Conservation (phyloP, 2,888 invertebrate species). For the Dichetophora obliterata region DNA sequence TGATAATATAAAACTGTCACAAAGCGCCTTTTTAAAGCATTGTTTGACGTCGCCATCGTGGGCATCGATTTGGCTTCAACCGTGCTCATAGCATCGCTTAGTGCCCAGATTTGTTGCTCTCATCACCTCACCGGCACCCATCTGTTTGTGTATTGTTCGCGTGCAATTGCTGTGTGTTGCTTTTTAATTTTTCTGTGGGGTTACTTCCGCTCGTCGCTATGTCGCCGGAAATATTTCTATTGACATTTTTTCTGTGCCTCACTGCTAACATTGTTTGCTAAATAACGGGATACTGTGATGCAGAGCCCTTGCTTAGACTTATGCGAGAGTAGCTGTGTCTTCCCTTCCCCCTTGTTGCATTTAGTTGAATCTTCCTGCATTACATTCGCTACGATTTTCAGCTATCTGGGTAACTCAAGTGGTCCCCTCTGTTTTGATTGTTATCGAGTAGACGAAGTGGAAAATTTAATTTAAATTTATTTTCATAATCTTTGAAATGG, state of each 20-base stretch:
- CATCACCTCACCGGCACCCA: background rate
- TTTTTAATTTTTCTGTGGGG: constrained; percentile 15
- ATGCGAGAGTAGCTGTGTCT: background rate
- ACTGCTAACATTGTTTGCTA: background rate
- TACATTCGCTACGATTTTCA: background rate
- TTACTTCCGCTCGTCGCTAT: too few relatives aligned
- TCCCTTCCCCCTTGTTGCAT: background rate
- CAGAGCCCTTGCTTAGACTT: background rate
- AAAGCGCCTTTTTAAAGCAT: too few relatives aligned
- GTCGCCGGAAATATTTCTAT: constrained; percentile 15
- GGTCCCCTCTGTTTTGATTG: background rate
- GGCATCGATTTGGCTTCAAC: too few relatives aligned
- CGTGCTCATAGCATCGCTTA: background rate
- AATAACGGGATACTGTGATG: background rate
- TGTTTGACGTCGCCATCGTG: too few relatives aligned
- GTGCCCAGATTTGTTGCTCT: background rate
- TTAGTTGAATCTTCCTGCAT: background rate
- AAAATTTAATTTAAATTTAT: constrained; percentile 33
- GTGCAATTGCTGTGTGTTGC: background rate
- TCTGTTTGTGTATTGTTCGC: background rate
- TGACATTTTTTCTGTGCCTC: constrained; percentile 10
- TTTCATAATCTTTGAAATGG: constrained; percentile 13
- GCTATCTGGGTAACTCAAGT: background rate
- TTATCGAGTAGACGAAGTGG: background rate
- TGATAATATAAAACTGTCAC: too few relatives aligned